A percentile compares a stretch with the other conserved stretches of the same genome.
phyloP scores from a whole-genome alignment of 2,888 invertebrate species.

The Drosophila siamana region DNA sequence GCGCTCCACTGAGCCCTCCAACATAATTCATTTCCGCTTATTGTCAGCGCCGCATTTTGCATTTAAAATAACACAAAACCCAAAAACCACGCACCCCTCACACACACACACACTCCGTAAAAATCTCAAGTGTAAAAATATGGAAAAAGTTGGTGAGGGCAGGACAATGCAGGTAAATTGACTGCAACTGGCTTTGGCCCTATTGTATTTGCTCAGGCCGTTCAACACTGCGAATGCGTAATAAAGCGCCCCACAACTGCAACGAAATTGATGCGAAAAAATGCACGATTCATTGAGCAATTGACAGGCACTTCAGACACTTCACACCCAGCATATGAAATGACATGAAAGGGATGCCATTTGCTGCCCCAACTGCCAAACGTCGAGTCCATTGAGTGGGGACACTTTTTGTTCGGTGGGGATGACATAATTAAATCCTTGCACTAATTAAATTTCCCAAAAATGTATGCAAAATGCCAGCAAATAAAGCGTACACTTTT shows the following conservation, averaged over 20 bases:
- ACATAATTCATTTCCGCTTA: conserved; percentile 84
- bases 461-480: conserved; percentile 68
- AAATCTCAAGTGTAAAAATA: conserved; percentile 70
- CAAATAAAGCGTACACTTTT: conserved; percentile 63
- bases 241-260: conserved; percentile 54
- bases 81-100: conserved; percentile 31
- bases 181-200: conserved; percentile 63
- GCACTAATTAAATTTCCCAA: conserved; percentile 83
- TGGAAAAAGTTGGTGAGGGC: conserved; percentile 23
- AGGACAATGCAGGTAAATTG: conserved; percentile 83
- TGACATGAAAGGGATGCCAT: background rate
- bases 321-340: background rate
- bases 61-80: conserved; percentile 70
- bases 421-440: conserved; percentile 85
- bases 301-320: conserved; percentile 41
- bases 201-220: conserved; percentile 19
- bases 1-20: conserved; percentile 40
- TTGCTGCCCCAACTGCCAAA: background rate
- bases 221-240: conserved; percentile 33
- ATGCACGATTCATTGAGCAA: conserved; percentile 77
- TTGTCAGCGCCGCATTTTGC: conserved; percentile 78
- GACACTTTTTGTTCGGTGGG: background rate
- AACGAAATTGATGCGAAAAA: conserved; percentile 78
- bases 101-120: background rate
- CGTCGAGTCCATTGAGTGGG: background rate